These are phyloP conservation scores for Ceriagrion tenellum DNA, from an alignment of 2,888 invertebrate genomes.

Conservation along the genomic window DNA sequence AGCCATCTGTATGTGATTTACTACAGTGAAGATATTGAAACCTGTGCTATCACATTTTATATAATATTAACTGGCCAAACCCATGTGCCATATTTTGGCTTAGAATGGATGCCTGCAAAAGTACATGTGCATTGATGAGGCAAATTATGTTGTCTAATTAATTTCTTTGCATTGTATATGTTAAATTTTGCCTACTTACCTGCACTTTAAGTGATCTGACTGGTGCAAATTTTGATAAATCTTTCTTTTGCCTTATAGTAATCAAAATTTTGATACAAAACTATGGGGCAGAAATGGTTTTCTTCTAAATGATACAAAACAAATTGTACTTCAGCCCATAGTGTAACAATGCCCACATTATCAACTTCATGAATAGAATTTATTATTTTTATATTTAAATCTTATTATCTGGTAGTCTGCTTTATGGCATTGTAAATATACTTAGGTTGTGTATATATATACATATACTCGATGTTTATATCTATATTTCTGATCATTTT, in stretches of 20 bases:
- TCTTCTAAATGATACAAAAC: too few relatives aligned
- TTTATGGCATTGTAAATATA: conserved; percentile 35
- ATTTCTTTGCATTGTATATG: neutral
- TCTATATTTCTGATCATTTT: conserved; percentile 47
- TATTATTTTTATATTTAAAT: conserved; percentile 60
- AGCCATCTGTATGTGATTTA: neutral
- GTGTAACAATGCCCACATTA: conserved; percentile 28
- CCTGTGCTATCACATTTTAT: neutral
- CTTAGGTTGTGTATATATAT: conserved; percentile 3
- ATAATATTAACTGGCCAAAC: neutral
- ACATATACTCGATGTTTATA: conserved; percentile 53
- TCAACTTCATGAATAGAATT: conserved; percentile 49
- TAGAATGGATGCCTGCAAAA: too few relatives aligned
- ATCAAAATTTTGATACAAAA: neutral
- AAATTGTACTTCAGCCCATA: neutral
- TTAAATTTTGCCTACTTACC: too few relatives aligned
- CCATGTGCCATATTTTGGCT: neutral
- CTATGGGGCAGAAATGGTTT: neutral
- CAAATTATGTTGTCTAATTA: neutral
- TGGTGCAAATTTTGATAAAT: neutral
- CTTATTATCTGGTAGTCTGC: neutral
- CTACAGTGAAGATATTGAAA: neutral
- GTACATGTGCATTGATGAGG: neutral
- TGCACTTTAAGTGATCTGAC: neutral
- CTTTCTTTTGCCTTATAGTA: neutral